A percentile compares a stretch with the other conserved stretches of the same genome.
phyloP scores from a whole-genome alignment of 2,797 vertebrate species.

The Siniperca scherzeri region DNA sequence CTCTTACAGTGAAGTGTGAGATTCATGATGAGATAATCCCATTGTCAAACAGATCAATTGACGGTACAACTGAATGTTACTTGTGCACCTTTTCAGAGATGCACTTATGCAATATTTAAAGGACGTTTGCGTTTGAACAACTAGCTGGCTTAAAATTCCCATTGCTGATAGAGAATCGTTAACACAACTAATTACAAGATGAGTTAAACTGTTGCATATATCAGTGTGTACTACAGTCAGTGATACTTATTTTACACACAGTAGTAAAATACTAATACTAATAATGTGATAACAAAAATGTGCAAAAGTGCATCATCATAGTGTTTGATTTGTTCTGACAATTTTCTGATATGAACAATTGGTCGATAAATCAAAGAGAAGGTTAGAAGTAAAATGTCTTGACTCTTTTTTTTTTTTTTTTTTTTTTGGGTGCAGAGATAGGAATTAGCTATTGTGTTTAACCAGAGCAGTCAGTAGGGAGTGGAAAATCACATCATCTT shows the following conservation, averaged over 20 bases:
- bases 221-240: neutral
- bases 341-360: neutral
- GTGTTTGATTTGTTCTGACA: neutral
- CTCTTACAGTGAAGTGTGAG: neutral
- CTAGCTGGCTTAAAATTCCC: neutral
- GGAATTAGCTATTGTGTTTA: constrained; percentile 59
- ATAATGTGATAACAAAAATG: neutral
- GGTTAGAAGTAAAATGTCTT: constrained; percentile 15
- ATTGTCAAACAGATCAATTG: constrained; percentile 2
- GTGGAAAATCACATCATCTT: constrained; percentile 78
- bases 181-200: neutral
- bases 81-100: neutral
- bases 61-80: neutral
- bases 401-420: neutral
- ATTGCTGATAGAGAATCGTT: neutral
- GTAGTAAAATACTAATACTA: neutral
- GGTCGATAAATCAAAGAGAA: neutral
- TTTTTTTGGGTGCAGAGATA: constrained; percentile 12
- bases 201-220: neutral
- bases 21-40: neutral
- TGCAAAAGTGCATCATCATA: neutral
- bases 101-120: neutral
- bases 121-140: neutral
- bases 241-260: neutral
- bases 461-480: constrained; percentile 66